Base-by-base conservation (phyloP, 2,888 invertebrate species). In the Protonemura montana region DNA sequence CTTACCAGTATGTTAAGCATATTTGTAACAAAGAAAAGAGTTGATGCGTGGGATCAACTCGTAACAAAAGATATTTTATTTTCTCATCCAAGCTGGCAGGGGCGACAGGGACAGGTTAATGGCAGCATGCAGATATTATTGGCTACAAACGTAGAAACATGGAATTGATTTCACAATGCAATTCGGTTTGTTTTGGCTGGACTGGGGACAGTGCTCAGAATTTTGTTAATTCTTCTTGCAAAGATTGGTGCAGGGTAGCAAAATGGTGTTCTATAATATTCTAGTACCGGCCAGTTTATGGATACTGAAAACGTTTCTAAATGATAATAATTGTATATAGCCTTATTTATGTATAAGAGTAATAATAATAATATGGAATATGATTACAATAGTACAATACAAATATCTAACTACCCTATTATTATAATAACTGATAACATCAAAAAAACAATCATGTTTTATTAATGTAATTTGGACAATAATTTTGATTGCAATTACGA, bases 321-420 rank as follows among this genome's bases (percentile, higher is more conserved):
- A 59, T n/a, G n/a, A 59, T 21, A 13, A 59, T 59, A 59, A 21
- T 13, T 59, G 21, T 10, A 21, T n/a, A n/a, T 2, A 59, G 59
- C 2, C 59, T 7, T 59, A 59, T 59, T 35, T 35, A 59, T 59
- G 13, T 59, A 10, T 59, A 59, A 13, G 3, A 59, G 59, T 59
- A 59, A 59, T 59, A 59, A 59, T 59, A 59, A 59, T 59, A 59
- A 21, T 59, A 59, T 59, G 59, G 59, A 59, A 59, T 59, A 59
- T 59, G 59, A 21, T 16, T 59, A 59, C 59, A 59, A 59, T 59
- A 59, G 59, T 59, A 59, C 59, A 59, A 59, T 59, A 59, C 59
- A 59, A 59, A 59, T 59, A 59, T 59, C 59, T 59, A 59, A 59
- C 59, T 59, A 59, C 59, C 59, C 16, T 59, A 59, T 16, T 59